Evolutionary conservation across 2,888 invertebrate species (phyloP).

Genomic region (Tinea semifulvella): DNA sequence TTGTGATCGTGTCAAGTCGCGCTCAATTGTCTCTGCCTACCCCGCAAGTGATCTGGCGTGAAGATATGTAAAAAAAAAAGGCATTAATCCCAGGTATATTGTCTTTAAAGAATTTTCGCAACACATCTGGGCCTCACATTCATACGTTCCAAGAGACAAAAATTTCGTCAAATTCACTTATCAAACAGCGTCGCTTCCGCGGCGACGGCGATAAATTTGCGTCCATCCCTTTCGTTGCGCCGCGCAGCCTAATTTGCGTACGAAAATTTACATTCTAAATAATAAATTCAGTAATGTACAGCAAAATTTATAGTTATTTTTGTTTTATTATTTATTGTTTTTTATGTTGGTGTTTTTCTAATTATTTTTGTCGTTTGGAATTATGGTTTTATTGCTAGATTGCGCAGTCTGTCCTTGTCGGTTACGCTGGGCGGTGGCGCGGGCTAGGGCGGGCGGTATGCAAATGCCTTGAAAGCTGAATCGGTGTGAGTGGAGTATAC

Average conservation of each 20-base stretch:
- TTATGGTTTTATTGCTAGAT: slow-evolving; percentile 7
- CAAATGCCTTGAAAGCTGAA: slow-evolving; percentile 51
- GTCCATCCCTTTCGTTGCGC: slow-evolving; percentile 55
- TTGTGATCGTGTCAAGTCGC: no score
- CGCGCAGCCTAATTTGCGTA: slow-evolving; percentile 38
- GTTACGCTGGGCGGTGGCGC: slow-evolving; percentile 61
- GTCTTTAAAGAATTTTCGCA: slow-evolving; percentile 44
- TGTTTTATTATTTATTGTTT: neutral
- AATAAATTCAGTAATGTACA: neutral
- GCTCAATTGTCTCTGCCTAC: no score
- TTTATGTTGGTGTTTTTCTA: no score
- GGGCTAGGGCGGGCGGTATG: slow-evolving; percentile 67
- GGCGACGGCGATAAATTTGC: slow-evolving; percentile 60
- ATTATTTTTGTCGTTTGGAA: no score
- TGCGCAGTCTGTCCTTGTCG: slow-evolving; percentile 56
- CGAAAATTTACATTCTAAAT: neutral
- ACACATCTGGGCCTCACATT: slow-evolving; percentile 42
- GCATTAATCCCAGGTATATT: slow-evolving; percentile 36
- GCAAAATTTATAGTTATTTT: neutral
- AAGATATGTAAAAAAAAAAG: no score
- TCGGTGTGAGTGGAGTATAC: slow-evolving; percentile 57
- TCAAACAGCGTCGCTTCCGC: slow-evolving; percentile 39
- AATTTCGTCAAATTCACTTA: slow-evolving; percentile 43
- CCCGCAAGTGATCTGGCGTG: no score
- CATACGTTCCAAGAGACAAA: slow-evolving; percentile 39